Conservation (phyloP, 2,113 vertebrate species). For the Argyrosomus japonicus region DNA sequence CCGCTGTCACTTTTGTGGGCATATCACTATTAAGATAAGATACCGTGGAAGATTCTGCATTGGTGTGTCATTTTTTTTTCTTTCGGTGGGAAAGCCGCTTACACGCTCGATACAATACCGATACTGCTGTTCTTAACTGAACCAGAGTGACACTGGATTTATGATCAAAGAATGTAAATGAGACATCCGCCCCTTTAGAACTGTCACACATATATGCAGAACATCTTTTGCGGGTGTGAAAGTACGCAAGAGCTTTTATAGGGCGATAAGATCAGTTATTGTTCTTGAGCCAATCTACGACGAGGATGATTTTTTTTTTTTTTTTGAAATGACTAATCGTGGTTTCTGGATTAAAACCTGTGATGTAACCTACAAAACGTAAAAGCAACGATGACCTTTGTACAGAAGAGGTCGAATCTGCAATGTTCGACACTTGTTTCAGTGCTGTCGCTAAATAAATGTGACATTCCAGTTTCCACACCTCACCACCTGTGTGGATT, state of each 20-base stretch:
- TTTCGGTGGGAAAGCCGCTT: not conserved
- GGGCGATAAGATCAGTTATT: constrained; percentile 9
- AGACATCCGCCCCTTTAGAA: constrained; percentile 41
- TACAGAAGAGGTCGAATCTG: constrained; percentile 40
- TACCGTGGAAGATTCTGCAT: not conserved
- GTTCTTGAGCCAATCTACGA: constrained; percentile 13
- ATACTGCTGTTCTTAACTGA: constrained; percentile 27
- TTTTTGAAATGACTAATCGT: constrained; percentile 30
- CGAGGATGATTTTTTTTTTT: constrained; percentile 9
- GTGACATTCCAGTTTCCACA: constrained; percentile 35
- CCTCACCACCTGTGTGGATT: constrained; percentile 43
- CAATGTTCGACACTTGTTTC: constrained; percentile 16
- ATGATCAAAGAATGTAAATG: constrained; percentile 42
- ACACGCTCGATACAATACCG: not conserved
- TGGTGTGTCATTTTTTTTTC: not conserved
- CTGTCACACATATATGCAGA: constrained; percentile 44
- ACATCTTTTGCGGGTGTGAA: constrained; percentile 31
- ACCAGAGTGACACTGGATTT: constrained; percentile 13
- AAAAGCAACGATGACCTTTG: constrained; percentile 32
- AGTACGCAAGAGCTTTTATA: constrained; percentile 4
- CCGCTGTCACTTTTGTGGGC: constrained; percentile 25
- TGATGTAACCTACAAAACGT: not conserved
- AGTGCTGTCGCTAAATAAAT: constrained; percentile 27
- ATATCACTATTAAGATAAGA: not conserved
- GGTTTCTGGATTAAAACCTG: constrained; percentile 35